Percentiles rank a stretch among this genome's conserved stretches.
phyloP scores from a whole-genome alignment of 2,797 vertebrate species.

The Acanthurus tractus region DNA sequence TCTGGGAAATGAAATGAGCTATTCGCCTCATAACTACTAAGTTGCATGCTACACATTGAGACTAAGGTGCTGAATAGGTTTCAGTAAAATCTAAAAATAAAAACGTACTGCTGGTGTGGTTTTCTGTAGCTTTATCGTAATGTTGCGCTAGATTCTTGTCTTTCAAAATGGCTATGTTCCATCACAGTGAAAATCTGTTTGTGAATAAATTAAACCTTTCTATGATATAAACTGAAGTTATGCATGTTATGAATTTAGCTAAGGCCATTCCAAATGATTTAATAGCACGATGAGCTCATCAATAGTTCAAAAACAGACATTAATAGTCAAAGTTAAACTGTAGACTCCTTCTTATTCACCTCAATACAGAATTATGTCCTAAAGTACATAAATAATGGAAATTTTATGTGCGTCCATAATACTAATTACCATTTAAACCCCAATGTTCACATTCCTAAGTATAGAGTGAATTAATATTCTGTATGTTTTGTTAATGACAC shows the following conservation, averaged over 20 bases:
- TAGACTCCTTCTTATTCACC: slow-evolving; percentile 3
- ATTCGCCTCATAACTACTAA: slow-evolving; percentile 71
- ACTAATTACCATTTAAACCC: slow-evolving; percentile 37
- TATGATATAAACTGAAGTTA: slow-evolving; percentile 5
- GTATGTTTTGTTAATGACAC: slow-evolving; percentile 24
- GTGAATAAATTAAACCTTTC: slow-evolving; percentile 17
- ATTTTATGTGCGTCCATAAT: slow-evolving; percentile 44
- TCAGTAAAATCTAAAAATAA: slow-evolving; percentile 63
- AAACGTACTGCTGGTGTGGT: slow-evolving; percentile 62
- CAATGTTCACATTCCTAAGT: slow-evolving; percentile 61
- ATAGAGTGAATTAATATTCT: slow-evolving; percentile 29
- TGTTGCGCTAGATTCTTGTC: slow-evolving; percentile 30
- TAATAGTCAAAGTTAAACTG: not conserved
- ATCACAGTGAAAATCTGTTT: slow-evolving; percentile 68
- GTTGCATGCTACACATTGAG: slow-evolving; percentile 84
- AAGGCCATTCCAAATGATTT: slow-evolving; percentile 34
- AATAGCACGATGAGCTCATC: slow-evolving; percentile 25
- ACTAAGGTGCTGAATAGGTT: slow-evolving; percentile 85
- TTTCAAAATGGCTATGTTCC: slow-evolving; percentile 64
- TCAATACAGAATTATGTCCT: slow-evolving; percentile 29
- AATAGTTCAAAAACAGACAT: slow-evolving; percentile 26
- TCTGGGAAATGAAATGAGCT: slow-evolving; percentile 75
- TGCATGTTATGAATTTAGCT: slow-evolving; percentile 22
- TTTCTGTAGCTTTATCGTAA: slow-evolving; percentile 36
- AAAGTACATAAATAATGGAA: slow-evolving; percentile 43